Evolutionary conservation across 2,797 vertebrate genomes (phyloP), one percentile per base, ranked within the genome.

Genomic region (Bradypodion pumilum): DNA sequence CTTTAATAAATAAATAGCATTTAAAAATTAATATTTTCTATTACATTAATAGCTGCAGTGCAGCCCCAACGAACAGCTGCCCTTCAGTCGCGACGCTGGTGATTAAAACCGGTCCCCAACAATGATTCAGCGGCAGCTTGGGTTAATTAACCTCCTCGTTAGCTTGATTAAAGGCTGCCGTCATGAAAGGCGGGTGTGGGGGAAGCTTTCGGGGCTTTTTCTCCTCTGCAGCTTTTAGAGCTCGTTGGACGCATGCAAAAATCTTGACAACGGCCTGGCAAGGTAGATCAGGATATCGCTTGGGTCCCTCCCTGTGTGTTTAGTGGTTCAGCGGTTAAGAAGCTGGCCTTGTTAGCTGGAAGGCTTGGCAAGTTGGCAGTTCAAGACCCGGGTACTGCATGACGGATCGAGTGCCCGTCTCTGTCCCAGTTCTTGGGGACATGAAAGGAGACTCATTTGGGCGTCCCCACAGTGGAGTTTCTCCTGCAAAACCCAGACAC

Each of bases 11-110:
- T 60, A 73, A 81, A 62, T 59, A 25, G 37, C 49, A 37, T 65
- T 79, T 68, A 79, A 79, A 79, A 82, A 74, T 82, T 74, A 75
- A 74, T 82, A 74, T 73, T 81, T 73, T 23, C 68, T 60, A 32
- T 72, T 62, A n/a, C 69, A 62, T 73, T 72, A 73, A 81, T 81
- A 42, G 73, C n/a, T 52, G 27, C 35, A 59, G 42, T 68, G 25
- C 52, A 44, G 60, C 56, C 44, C 25, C 65, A 82, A 74, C 27
- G 40, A 74, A 35, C 15, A 37, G 72, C 59, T 82, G 72, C 60
- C 60, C 81, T 74, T 82, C 70, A 19, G 42, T 49, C 21, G 62
- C 6, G 5, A 59, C 69, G n/a, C 32, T 7, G 44, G 25, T 37
- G 59, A 74, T 74, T 82, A 65, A 82, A 65, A 82, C 10, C 4